Conservation (phyloP, 2,888 invertebrate species). For the Abrostola triplasia region DNA sequence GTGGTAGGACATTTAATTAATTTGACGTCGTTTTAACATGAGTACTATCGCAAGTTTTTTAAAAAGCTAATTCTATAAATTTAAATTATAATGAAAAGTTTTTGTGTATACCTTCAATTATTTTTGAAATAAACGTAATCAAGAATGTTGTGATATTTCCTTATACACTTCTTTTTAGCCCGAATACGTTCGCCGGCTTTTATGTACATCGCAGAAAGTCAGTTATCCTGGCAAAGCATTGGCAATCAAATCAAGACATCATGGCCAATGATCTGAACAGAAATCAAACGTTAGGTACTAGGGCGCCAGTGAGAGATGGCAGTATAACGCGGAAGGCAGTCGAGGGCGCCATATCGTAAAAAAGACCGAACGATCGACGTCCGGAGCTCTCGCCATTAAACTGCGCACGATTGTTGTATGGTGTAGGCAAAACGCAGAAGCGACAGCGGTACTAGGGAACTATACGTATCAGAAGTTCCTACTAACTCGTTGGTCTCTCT, state of each 20-base stretch:
- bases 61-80: too few relatives aligned
- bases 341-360: constrained; percentile 67
- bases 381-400: constrained; percentile 66
- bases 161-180: too few relatives aligned
- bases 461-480: not conserved
- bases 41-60: too few relatives aligned
- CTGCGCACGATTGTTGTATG: constrained; percentile 60
- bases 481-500: not conserved
- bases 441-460: constrained; percentile 11
- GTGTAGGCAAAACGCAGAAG: constrained; percentile 18
- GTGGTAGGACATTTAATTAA: too few relatives aligned
- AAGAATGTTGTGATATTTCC: too few relatives aligned
- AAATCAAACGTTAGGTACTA: constrained; percentile 53
- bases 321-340: constrained; percentile 54
- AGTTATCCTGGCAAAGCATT: constrained; percentile 1
- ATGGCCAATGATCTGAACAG: constrained; percentile 48
- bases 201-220: too few relatives aligned
- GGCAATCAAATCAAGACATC: constrained; percentile 50
- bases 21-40: too few relatives aligned
- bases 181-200: too few relatives aligned
- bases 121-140: too few relatives aligned
- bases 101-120: too few relatives aligned
- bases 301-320: constrained; percentile 51
- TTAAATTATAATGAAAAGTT: too few relatives aligned
- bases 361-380: constrained; percentile 63